Conservation (phyloP, 2,888 invertebrate species). For the Agrochola litura region DNA sequence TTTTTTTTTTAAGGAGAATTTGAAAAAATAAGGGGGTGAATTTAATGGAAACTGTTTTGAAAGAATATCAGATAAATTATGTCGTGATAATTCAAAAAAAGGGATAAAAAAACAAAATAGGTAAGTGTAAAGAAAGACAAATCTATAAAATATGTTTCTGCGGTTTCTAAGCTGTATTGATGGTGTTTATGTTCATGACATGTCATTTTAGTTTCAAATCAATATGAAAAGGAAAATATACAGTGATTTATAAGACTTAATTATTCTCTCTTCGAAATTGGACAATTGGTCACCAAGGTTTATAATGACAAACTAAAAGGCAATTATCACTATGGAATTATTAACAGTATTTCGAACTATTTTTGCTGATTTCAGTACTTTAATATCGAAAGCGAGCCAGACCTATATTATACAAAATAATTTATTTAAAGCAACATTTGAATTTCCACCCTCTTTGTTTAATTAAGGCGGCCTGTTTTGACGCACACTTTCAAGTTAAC, state of each 20-base stretch:
- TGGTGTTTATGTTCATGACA: no score
- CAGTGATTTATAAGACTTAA: no score
- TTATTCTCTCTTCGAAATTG: neutral
- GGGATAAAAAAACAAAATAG: neutral
- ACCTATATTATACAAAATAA: conserved; percentile 55
- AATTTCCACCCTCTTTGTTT: conserved; percentile 62
- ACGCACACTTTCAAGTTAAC: conserved; percentile 69
- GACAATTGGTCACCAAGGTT: no score
- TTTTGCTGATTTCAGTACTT: conserved; percentile 38
- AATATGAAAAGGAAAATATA: no score
- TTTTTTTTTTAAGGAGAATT: neutral
- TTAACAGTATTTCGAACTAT: conserved; percentile 14
- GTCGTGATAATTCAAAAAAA: neutral
- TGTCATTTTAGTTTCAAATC: no score
- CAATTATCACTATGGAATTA: neutral
- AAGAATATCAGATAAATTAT: neutral
- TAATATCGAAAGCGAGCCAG: conserved; percentile 44
- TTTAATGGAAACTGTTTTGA: neutral
- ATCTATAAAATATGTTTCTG: no score
- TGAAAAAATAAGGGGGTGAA: neutral
- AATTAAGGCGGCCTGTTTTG: conserved; percentile 67
- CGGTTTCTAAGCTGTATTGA: no score
- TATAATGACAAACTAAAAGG: neutral
- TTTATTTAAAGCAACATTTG: conserved; percentile 66
- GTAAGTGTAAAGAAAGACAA: neutral